A percentile compares a stretch with the other conserved stretches of the same genome.
These are phyloP conservation scores for Cynopterus brachyotis DNA, from an alignment of 2,113 vertebrate genomes.

Conservation along the genomic window DNA sequence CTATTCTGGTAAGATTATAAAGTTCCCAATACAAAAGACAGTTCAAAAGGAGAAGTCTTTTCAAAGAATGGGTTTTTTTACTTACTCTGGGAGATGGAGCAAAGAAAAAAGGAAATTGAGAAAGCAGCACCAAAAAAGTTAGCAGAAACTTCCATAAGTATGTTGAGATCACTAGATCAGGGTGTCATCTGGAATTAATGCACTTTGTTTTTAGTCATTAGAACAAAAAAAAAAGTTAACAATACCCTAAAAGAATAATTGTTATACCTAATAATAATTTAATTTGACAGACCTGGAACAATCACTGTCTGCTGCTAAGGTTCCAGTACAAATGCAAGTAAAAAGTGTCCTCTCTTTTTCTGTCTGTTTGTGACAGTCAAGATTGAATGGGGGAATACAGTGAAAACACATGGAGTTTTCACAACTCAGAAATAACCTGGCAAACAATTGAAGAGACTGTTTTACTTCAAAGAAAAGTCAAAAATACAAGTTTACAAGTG, in stretches of 20 bases:
- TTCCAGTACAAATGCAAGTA: background rate
- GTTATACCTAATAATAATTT: background rate
- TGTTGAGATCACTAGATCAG: background rate
- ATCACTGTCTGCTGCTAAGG: background rate
- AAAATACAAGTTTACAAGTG: background rate
- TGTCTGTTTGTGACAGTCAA: background rate
- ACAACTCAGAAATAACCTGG: background rate
- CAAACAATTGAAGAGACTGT: background rate
- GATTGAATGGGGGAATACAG: background rate
- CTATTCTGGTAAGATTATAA: background rate
- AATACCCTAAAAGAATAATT: background rate
- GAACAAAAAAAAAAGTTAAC: background rate
- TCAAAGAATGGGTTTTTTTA: background rate
- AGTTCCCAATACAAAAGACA: background rate
- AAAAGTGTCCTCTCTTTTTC: background rate
- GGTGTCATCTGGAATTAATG: background rate
- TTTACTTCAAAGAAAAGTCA: background rate
- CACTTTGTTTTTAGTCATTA: background rate
- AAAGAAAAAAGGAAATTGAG: slow-evolving; percentile 61
- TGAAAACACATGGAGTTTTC: background rate
- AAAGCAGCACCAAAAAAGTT: slow-evolving; percentile 7
- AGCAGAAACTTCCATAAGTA: background rate
- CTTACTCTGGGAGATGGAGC: background rate
- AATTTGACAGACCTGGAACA: background rate
- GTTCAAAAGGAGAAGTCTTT: slow-evolving; percentile 52